Evolutionary conservation across 2,797 vertebrate species (phyloP), one percentile per base, ranked within the genome.

Genomic region (Gallinago stenura): DNA sequence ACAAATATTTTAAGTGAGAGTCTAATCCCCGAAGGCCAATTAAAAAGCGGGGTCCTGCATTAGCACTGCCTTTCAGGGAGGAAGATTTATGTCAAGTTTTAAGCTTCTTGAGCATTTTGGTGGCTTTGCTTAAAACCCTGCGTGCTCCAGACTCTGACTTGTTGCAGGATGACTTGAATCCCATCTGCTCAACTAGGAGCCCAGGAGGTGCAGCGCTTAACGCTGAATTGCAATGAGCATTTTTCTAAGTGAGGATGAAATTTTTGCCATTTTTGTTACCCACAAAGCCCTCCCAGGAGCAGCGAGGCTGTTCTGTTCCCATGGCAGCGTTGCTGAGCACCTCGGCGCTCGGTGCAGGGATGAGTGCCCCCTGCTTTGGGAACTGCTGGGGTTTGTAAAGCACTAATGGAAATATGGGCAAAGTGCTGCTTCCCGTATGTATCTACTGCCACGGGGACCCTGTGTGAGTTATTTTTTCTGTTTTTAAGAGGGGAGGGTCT

Each of bases 191-290:
- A 10, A 4, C 22, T 15, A 7, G 12, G 54, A 46, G 17, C 37
- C 17, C 3, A 0, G 4, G 19, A 7, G 31, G 5, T 10, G 53
- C 58, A 28, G 75, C 6, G 33, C 6, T 0, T 21, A 12, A 5
- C 46, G 10, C 10, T 7, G 10, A 35, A 46, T 4, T 9, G 8
- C 17, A 15, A 7, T 0, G 0, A 33, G 46, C 1, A 2, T 2
- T 53, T 62, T 24, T 57, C 24, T 18, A 7, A 56, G 33, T 9
- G 5, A 30, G 30, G 4, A 2, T 2, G 2, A 6, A 8, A 22
- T 26, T 33, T 31, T 37, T 45, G 54, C 60, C 9, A 0, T 21
- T 57, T 73, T 46, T 66, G 11, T 57, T 37, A 24, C 15, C 10
- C 45, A 15, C 21, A n/a, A 1, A 21, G 0, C n/a, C 31, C 35